phyloP scores from a whole-genome alignment of 1,140 invertebrate genomes.

The Lerema accius region DNA sequence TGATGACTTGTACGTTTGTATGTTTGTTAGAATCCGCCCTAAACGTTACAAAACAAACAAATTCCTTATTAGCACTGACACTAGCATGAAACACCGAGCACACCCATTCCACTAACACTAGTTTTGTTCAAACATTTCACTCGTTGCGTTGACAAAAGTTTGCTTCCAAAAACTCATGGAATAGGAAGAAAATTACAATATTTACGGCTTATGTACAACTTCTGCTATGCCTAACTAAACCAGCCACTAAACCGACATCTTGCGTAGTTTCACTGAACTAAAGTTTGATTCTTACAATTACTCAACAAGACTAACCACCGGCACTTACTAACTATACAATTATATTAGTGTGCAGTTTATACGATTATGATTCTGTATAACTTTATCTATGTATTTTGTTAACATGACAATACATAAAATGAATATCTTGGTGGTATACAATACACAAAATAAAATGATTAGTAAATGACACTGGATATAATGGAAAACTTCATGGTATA shows the following conservation, averaged over 20 bases:
- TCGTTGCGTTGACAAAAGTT: neutral
- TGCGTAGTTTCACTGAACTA: constrained; percentile 9
- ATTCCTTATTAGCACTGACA: constrained; percentile 2
- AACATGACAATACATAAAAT: neutral
- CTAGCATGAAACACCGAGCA: constrained; percentile 10
- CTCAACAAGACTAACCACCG: constrained; percentile 4
- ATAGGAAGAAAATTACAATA: neutral
- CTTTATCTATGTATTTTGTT: too few species aligned
- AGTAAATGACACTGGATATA: constrained; percentile 51
- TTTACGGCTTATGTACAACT: constrained; percentile 12
- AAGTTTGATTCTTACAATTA: constrained; percentile 11
- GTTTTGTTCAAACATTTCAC: constrained; percentile 13
- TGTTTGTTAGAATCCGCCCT: too few species aligned
- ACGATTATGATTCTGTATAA: neutral
- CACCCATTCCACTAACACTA: constrained; percentile 23
- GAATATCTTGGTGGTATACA: neutral
- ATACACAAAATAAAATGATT: constrained; percentile 28
- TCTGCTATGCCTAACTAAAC: constrained; percentile 14
- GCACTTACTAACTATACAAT: constrained; percentile 7
- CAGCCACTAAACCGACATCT: neutral
- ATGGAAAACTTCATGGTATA: constrained; percentile 54
- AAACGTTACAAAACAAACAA: constrained; percentile 40
- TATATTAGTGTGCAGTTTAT: constrained; percentile 25
- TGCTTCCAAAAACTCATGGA: too few species aligned
- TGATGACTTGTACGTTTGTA: too few species aligned